Evolutionary conservation across 2,113 vertebrate species (phyloP).

Genomic region (Phrynocephalus versicolor): DNA sequence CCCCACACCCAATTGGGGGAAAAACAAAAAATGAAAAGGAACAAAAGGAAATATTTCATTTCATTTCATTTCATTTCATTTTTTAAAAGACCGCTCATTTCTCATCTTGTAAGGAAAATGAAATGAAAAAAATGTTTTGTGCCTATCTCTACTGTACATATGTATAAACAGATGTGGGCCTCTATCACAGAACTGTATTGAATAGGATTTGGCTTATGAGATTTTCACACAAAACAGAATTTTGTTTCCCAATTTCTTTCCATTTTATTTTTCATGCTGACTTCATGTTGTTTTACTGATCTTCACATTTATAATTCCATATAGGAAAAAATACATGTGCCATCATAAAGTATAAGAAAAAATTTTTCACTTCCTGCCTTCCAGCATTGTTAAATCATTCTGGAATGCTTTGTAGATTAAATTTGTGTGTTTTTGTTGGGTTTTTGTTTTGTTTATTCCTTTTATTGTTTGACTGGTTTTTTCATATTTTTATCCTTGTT

Average conservation of each 20-base stretch:
- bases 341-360: not conserved
- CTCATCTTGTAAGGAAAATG: no score
- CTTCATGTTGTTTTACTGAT: not conserved
- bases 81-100: no score
- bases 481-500: not conserved
- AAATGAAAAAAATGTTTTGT: no score
- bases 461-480: not conserved
- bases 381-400: not conserved
- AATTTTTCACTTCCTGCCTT: not conserved
- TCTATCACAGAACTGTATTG: not conserved
- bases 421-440: not conserved
- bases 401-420: not conserved
- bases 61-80: no score
- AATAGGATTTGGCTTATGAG: not conserved
- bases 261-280: not conserved
- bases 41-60: no score
- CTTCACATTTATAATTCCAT: not conserved
- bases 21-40: no score
- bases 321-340: not conserved
- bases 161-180: not conserved
- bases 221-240: not conserved
- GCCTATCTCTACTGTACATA: no score
- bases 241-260: not conserved
- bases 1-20: no score
- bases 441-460: not conserved